These are phyloP conservation scores for Pteromalus puparum DNA, from an alignment of 1,140 invertebrate species.

Conservation along the genomic window DNA sequence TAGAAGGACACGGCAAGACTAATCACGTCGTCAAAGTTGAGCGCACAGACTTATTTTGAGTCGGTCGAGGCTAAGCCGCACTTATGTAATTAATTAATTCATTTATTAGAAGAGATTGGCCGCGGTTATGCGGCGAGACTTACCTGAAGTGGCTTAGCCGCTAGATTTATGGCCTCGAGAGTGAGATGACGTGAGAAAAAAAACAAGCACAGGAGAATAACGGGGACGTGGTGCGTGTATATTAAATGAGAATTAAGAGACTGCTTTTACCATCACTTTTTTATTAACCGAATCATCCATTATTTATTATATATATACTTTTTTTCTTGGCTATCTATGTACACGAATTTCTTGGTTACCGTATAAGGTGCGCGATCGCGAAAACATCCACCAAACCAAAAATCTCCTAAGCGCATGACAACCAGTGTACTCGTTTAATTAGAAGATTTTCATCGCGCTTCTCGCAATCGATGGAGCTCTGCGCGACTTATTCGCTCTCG, in stretches of 20 bases:
- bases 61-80: conserved; percentile 44
- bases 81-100: conserved; percentile 63
- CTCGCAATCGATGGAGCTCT: conserved; percentile 1
- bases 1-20: neutral
- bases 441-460: conserved; percentile 27
- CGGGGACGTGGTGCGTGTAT: neutral
- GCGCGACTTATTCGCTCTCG: conserved; percentile 10
- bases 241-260: neutral
- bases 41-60: conserved; percentile 9
- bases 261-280: conserved; percentile 16
- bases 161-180: conserved; percentile 18
- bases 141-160: neutral
- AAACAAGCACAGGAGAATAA: conserved; percentile 1
- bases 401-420: conserved; percentile 14
- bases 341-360: conserved; percentile 40
- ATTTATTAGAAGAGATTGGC: conserved; percentile 40
- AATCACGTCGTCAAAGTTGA: conserved; percentile 25
- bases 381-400: neutral
- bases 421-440: conserved; percentile 8
- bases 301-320: conserved; percentile 40
- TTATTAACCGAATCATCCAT: conserved; percentile 46
- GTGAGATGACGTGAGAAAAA: neutral
- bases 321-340: conserved; percentile 46
- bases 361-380: conserved; percentile 14
- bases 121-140: conserved; percentile 15